Percentiles rank a stretch among this genome's conserved stretches.
These are phyloP conservation scores for Cinclus cinclus DNA, from an alignment of 2,113 vertebrate species.

Conservation along the genomic window DNA sequence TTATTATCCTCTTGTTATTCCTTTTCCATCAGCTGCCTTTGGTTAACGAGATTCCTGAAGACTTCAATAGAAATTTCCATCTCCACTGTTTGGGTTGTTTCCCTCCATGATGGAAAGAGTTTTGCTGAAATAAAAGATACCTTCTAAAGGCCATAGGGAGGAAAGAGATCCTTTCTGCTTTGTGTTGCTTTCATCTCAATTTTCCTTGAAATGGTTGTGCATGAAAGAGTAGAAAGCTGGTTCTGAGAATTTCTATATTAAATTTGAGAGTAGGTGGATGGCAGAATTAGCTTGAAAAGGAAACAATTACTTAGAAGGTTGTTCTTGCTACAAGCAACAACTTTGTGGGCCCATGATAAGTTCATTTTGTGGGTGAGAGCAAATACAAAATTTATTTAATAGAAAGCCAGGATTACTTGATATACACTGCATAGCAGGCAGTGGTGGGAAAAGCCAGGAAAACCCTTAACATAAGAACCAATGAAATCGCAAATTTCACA, in stretches of 20 bases:
- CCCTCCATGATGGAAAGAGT: not conserved
- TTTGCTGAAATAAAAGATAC: not conserved
- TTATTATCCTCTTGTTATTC: not conserved
- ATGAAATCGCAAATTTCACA: rapidly evolving
- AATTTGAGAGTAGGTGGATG: not conserved
- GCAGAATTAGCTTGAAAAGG: not conserved
- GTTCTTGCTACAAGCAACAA: not conserved
- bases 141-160: not conserved
- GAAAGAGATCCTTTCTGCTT: not conserved
- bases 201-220: not conserved
- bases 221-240: not conserved
- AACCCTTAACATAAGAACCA: not conserved
- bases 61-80: not conserved
- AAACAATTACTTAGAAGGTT: not conserved
- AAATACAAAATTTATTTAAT: not conserved
- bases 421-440: not conserved
- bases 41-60: not conserved
- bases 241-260: not conserved
- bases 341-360: not conserved
- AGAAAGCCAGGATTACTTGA: not conserved
- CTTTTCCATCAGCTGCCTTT: not conserved
- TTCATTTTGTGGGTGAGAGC: not conserved
- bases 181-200: not conserved
- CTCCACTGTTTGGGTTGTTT: rapidly evolving
- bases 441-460: not conserved